Conservation (phyloP, 1,140 invertebrate species). For the Dinoponera quadriceps region DNA sequence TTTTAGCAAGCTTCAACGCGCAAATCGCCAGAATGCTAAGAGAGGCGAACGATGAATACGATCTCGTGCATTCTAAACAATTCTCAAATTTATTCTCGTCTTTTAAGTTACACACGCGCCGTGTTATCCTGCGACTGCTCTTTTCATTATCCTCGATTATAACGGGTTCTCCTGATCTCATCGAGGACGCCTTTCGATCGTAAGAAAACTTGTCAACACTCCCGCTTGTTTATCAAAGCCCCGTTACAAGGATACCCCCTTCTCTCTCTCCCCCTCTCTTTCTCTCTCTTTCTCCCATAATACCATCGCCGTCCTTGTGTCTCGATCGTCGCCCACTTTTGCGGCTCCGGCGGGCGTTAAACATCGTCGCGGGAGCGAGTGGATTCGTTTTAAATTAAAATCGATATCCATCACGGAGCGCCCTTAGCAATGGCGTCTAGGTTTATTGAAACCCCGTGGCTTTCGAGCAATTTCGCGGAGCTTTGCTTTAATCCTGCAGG, state of each 20-base stretch:
- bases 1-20: constrained; percentile 49
- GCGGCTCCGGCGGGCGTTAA: constrained; percentile 15
- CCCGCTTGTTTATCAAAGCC: neutral
- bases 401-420: constrained; percentile 70
- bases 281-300: neutral
- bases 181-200: neutral
- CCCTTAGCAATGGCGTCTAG: constrained; percentile 52
- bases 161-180: neutral
- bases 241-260: too few species aligned
- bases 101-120: neutral
- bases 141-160: neutral
- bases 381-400: constrained; percentile 79
- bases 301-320: neutral
- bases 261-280: too few species aligned
- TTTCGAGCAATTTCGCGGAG: constrained; percentile 80
- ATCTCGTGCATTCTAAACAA: neutral
- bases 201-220: neutral
- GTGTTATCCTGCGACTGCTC: neutral
- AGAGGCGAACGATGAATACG: neutral
- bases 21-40: constrained; percentile 44
- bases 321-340: neutral
- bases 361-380: constrained; percentile 43
- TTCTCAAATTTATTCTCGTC: constrained; percentile 7
- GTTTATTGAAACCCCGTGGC: constrained; percentile 80
- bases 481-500: constrained; percentile 80